A percentile compares a stretch with the other conserved stretches of the same genome.
phyloP scores from a whole-genome alignment of 2,888 invertebrate species.

The Nomada fucata region DNA sequence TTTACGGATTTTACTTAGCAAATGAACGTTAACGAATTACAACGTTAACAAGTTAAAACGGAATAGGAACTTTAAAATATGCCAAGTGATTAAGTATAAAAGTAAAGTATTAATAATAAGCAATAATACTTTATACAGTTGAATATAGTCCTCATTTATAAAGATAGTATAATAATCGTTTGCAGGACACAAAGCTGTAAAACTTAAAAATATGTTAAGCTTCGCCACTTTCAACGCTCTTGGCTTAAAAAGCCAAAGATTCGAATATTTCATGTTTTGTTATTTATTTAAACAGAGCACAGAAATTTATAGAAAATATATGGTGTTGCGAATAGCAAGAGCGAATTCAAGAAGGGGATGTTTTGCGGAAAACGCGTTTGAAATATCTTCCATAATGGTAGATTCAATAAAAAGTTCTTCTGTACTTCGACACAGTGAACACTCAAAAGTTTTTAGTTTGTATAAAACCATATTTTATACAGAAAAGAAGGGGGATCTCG shows the following conservation, averaged over 20 bases:
- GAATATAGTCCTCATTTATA: slow-evolving; percentile 26
- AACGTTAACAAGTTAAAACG: background rate
- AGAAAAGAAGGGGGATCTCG: no score
- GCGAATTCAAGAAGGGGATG: no score
- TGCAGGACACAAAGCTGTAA: slow-evolving; percentile 11
- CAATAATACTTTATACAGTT: slow-evolving; percentile 28
- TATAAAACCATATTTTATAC: no score
- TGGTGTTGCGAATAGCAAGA: background rate
- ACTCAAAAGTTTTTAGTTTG: no score
- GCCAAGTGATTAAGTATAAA: background rate
- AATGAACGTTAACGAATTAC: background rate
- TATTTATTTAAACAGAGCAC: slow-evolving; percentile 55
- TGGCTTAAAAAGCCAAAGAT: slow-evolving; percentile 35
- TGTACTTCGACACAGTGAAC: no score
- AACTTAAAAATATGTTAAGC: slow-evolving; percentile 17
- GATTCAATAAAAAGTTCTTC: no score
- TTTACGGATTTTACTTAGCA: slow-evolving; percentile 14
- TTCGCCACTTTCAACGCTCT: slow-evolving; percentile 24
- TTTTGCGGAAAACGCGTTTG: no score
- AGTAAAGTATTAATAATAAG: slow-evolving; percentile 5
- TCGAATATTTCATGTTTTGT: slow-evolving; percentile 22
- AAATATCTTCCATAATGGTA: no score
- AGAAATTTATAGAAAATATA: slow-evolving; percentile 32
- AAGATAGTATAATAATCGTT: slow-evolving; percentile 15
- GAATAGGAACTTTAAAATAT: slow-evolving; percentile 2